phyloP scores from a whole-genome alignment of 2,113 vertebrate species.

The Scopus umbretta region DNA sequence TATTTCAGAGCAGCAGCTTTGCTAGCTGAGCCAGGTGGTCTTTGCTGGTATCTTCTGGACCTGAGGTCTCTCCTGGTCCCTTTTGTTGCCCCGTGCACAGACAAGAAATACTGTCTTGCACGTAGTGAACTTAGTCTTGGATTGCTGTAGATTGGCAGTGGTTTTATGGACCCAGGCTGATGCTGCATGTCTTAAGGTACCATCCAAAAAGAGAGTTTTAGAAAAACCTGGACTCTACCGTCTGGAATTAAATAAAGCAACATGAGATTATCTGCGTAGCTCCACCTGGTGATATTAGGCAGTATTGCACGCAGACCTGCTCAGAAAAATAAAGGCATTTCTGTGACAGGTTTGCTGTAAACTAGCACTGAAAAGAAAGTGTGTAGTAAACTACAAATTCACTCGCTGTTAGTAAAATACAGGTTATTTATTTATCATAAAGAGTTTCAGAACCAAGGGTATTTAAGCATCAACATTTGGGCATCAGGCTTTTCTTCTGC shows the following conservation, averaged over 20 bases:
- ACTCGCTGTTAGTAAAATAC: neutral
- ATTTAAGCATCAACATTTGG: neutral
- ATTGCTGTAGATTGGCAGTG: neutral
- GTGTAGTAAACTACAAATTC: neutral
- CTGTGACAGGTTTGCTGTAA: neutral
- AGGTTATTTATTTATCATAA: neutral
- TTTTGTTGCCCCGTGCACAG: neutral
- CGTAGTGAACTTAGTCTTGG: neutral
- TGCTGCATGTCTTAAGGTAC: neutral
- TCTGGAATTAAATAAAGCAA: neutral
- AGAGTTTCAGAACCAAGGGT: neutral
- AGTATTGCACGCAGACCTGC: neutral
- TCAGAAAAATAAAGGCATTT: neutral
- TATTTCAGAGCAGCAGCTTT: neutral
- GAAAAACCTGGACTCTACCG: rapidly evolving
- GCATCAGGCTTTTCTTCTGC: neutral
- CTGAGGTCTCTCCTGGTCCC: neutral
- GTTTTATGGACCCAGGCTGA: no score
- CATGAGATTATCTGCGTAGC: neutral
- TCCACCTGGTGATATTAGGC: neutral
- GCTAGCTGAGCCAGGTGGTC: neutral
- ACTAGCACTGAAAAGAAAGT: neutral
- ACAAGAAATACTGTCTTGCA: neutral
- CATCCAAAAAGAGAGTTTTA: neutral
- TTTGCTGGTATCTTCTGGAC: neutral